Evolutionary conservation across 2,113 vertebrate genomes (phyloP).

Genomic region (Pleuronectes platessa): DNA sequence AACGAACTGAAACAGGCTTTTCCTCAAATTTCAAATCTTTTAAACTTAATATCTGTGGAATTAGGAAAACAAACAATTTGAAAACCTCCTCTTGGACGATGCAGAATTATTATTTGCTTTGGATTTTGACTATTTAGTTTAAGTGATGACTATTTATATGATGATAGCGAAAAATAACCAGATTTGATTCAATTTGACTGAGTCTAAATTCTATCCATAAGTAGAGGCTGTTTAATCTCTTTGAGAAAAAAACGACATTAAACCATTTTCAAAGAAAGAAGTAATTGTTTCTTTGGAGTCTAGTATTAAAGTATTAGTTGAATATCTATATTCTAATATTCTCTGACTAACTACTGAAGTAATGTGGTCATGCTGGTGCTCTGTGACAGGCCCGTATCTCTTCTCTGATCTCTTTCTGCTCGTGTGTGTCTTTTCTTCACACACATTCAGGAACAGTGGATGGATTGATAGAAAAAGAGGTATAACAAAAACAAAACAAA

Average conservation of each 20-base stretch:
- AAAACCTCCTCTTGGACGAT: no score
- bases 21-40: no score
- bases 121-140: no score
- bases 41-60: no score
- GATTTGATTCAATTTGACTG: no score
- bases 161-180: no score
- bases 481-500: constrained; percentile 34
- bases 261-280: not conserved
- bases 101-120: no score
- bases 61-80: no score
- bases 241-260: not conserved
- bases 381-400: constrained; percentile 56
- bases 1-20: no score
- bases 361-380: constrained; percentile 53
- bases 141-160: no score
- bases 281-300: not conserved
- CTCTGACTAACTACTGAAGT: not conserved
- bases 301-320: not conserved
- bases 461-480: constrained; percentile 35
- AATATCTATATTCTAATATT: not conserved
- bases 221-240: no score
- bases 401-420: constrained; percentile 11
- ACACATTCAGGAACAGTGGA: constrained; percentile 28
- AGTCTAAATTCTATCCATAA: no score
- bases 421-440: constrained; percentile 14